Evolutionary conservation across 2,888 invertebrate species (phyloP).

Genomic region (Micoletzkya japonica): DNA sequence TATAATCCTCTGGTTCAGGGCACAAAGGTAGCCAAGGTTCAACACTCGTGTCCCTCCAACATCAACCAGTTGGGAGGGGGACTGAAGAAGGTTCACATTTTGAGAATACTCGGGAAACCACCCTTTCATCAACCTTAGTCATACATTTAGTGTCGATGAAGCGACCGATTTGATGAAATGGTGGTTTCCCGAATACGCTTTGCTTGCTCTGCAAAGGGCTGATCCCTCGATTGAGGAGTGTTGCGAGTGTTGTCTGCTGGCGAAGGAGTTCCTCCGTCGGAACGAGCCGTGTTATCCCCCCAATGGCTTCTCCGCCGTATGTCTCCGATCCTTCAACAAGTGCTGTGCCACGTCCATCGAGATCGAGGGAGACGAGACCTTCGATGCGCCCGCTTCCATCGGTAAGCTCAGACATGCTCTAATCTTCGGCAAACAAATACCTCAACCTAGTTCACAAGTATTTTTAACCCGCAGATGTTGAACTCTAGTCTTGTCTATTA

Average conservation of each 20-base stretch:
- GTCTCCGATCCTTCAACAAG: conserved; percentile 53
- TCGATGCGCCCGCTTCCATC: not conserved
- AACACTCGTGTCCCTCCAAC: conserved; percentile 40
- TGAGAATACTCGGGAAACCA: not conserved
- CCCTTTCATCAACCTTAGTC: too few relatives aligned
- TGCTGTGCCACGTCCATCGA: conserved; percentile 46
- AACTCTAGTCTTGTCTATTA: not conserved
- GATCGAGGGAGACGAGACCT: conserved; percentile 18
- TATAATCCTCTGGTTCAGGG: too few relatives aligned
- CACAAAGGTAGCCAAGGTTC: conserved; percentile 3
- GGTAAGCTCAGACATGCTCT: not conserved
- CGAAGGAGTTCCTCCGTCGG: conserved; percentile 53
- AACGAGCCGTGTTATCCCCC: conserved; percentile 49
- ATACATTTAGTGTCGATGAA: too few relatives aligned
- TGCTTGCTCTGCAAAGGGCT: too few relatives aligned
- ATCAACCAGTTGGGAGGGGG: conserved; percentile 59
- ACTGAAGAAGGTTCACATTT: conserved; percentile 44
- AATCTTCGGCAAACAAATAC: too few relatives aligned
- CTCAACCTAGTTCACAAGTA: too few relatives aligned
- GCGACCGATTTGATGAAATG: too few relatives aligned
- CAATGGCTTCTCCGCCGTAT: conserved; percentile 20
- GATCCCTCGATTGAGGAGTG: conserved; percentile 63
- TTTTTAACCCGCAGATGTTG: not conserved
- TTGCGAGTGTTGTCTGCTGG: conserved; percentile 62
- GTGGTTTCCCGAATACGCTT: too few relatives aligned